Conservation (phyloP, 2,797 vertebrate genomes). For the Peromyscus attwateri region DNA sequence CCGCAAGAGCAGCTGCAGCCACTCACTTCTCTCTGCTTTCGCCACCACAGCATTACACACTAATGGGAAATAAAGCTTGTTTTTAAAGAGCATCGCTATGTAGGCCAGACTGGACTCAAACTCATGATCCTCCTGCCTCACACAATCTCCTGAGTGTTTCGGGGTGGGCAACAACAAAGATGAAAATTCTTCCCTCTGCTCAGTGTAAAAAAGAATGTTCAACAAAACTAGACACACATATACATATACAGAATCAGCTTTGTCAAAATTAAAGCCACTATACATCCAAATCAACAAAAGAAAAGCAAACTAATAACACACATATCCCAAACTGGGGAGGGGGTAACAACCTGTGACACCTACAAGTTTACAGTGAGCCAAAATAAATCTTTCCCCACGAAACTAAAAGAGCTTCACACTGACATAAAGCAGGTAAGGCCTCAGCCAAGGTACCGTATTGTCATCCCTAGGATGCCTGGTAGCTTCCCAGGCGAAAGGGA, state of each 20-base stretch:
- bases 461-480: not conserved
- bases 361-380: not conserved
- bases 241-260: not conserved
- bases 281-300: conserved; percentile 13
- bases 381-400: not conserved
- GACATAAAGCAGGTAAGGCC: not conserved
- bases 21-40: not conserved
- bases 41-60: not conserved
- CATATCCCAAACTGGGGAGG: not conserved
- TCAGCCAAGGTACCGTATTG: no score
- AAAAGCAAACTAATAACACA: not conserved
- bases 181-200: conserved; percentile 13
- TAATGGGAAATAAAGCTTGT: not conserved
- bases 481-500: not conserved
- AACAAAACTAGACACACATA: not conserved
- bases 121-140: not conserved
- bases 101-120: not conserved
- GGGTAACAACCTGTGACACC: not conserved
- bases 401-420: not conserved
- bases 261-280: conserved; percentile 8
- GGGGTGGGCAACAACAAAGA: not conserved
- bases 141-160: not conserved
- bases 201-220: conserved; percentile 25
- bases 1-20: not conserved
- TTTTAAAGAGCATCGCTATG: not conserved